Conservation (phyloP, 2,797 vertebrate species). For the Astyanax mexicanus region DNA sequence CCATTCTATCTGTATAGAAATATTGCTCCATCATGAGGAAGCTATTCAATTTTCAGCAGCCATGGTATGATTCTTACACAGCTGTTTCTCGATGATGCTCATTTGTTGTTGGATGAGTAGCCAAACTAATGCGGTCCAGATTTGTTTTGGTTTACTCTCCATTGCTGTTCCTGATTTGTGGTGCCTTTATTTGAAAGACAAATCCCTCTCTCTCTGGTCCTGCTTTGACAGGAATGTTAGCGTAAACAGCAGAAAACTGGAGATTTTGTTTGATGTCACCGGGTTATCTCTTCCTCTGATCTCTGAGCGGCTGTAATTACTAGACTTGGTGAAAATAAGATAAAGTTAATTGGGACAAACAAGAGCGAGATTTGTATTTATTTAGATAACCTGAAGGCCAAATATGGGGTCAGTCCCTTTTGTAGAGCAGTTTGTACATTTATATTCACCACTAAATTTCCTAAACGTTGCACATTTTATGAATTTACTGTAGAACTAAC, state of each 20-base stretch:
- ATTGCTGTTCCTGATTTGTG: conserved; percentile 23
- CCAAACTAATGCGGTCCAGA: conserved; percentile 32
- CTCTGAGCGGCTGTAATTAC: background rate
- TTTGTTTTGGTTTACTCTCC: conserved; percentile 33
- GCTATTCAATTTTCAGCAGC: background rate
- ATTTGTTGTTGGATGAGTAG: conserved; percentile 12
- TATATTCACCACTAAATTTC: background rate
- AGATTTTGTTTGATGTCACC: conserved; percentile 29
- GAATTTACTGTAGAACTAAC: background rate
- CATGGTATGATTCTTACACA: conserved; percentile 16
- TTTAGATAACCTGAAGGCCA: background rate
- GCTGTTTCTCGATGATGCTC: conserved; percentile 33
- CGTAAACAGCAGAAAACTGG: background rate
- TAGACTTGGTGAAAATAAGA: conserved; percentile 1
- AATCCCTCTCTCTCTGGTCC: conserved; percentile 9
- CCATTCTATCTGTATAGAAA: background rate
- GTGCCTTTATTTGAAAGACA: conserved; percentile 8
- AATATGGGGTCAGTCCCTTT: background rate
- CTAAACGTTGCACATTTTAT: background rate
- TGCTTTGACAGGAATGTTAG: conserved; percentile 3
- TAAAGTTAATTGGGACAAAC: conserved; percentile 14
- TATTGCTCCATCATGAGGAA: background rate
- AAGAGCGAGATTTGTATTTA: background rate
- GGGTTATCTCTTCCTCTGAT: conserved; percentile 13
- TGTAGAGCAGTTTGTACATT: background rate